These are phyloP conservation scores for Bubo blakistoni DNA, from an alignment of 2,113 vertebrate genomes.

Conservation along the genomic window DNA sequence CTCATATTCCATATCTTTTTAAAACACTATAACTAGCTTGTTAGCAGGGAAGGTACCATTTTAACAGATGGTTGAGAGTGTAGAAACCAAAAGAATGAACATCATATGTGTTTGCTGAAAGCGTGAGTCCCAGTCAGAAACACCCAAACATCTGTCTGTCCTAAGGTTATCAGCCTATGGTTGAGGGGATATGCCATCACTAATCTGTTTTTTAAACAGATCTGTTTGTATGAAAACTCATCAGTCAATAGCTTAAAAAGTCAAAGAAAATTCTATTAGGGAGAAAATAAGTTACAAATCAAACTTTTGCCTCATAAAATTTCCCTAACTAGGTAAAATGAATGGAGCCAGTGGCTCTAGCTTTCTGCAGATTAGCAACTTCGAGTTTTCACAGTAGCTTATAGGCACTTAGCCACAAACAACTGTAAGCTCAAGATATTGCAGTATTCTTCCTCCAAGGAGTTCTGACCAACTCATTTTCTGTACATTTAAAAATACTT, in stretches of 20 bases:
- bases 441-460: background rate
- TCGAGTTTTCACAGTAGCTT: background rate
- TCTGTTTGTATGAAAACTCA: background rate
- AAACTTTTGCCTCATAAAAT: background rate
- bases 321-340: background rate
- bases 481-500: slow-evolving; percentile 11
- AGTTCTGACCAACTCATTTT: slow-evolving; percentile 18
- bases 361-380: background rate
- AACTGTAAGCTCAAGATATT: background rate
- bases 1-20: background rate
- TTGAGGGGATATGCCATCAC: slow-evolving; percentile 15
- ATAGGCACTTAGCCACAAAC: background rate
- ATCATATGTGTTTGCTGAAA: slow-evolving; percentile 51
- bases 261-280: background rate
- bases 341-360: background rate
- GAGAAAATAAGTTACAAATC: background rate
- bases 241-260: background rate
- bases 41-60: slow-evolving; percentile 42
- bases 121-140: slow-evolving; percentile 21
- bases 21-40: slow-evolving; percentile 1
- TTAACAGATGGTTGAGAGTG: slow-evolving; percentile 52
- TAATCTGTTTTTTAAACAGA: background rate
- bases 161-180: slow-evolving; percentile 47
- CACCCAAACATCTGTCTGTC: slow-evolving; percentile 51
- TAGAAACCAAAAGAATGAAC: slow-evolving; percentile 59